Evolutionary conservation across 1,140 invertebrate genomes (phyloP).

Genomic region (Cecropterus lyciades): DNA sequence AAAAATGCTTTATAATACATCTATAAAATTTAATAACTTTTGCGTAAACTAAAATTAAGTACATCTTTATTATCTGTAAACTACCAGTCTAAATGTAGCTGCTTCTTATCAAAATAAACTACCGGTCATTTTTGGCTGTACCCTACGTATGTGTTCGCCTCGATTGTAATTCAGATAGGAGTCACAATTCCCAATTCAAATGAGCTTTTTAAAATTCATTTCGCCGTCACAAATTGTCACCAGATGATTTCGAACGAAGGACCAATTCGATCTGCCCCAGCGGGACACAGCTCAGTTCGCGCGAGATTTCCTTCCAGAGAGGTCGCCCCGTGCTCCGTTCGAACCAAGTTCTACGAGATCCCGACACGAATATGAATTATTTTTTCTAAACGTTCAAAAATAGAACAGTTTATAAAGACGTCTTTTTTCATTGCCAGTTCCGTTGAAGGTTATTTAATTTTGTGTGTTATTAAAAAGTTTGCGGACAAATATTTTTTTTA

Average conservation of each 20-base stretch:
- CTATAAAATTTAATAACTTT: no score
- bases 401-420: not conserved
- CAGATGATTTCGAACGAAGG: conserved; percentile 22
- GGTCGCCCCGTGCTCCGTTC: conserved; percentile 12
- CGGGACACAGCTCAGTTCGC: conserved; percentile 19
- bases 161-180: not conserved
- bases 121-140: no score
- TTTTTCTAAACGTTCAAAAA: conserved; percentile 5
- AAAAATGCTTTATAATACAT: no score
- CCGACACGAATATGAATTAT: conserved; percentile 18
- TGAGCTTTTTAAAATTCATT: conserved; percentile 2
- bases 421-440: conserved; percentile 4
- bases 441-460: not conserved
- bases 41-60: no score
- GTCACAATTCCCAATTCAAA: conserved; percentile 15
- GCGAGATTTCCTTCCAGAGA: conserved; percentile 11
- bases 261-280: conserved; percentile 17
- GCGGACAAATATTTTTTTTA: conserved; percentile 5
- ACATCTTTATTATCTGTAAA: no score
- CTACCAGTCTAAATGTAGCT: no score
- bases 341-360: conserved; percentile 22
- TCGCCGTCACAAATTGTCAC: not conserved
- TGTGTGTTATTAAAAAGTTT: conserved; percentile 15
- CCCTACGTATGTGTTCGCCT: no score
- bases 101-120: no score